A percentile compares a stretch with the other conserved stretches of the same genome.
phyloP scores from a whole-genome alignment of 2,888 invertebrate species.

The Limnephilus auricula region DNA sequence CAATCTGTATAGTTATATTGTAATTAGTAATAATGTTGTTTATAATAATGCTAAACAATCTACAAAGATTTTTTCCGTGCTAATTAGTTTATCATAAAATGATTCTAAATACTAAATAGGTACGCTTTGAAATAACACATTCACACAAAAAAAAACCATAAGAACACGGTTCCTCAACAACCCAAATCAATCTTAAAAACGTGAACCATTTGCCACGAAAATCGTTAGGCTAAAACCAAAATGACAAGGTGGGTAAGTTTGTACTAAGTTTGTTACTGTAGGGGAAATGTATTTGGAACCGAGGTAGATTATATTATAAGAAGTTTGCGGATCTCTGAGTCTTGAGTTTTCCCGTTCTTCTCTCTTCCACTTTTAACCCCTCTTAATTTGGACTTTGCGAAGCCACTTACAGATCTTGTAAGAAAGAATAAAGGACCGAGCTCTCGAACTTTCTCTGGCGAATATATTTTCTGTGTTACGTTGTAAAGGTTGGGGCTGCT shows the following conservation, averaged over 20 bases:
- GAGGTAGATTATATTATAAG: not conserved
- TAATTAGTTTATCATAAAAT: too few species aligned
- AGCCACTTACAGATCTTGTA: conserved; percentile 42
- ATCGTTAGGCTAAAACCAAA: not conserved
- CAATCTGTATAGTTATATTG: too few species aligned
- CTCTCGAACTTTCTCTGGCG: conserved; percentile 29
- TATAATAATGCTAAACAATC: too few species aligned
- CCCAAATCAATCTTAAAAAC: not conserved
- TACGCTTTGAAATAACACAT: not conserved
- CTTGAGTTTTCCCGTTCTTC: not conserved
- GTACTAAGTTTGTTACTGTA: not conserved
- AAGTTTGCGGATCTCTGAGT: not conserved
- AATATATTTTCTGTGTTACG: conserved; percentile 25
- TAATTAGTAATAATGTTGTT: too few species aligned
- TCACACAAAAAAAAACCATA: too few species aligned
- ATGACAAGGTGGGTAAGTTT: not conserved
- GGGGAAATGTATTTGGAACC: not conserved
- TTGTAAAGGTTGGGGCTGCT: conserved; percentile 23
- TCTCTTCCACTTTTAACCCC: conserved; percentile 29
- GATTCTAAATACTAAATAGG: too few species aligned
- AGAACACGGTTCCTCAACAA: not conserved
- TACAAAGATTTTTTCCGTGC: too few species aligned
- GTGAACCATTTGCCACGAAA: not conserved
- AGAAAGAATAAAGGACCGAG: conserved; percentile 23
- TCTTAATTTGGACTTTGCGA: conserved; percentile 39